These are phyloP conservation scores for Mus caroli DNA, from an alignment of 2,797 vertebrate genomes.

Conservation along the genomic window DNA sequence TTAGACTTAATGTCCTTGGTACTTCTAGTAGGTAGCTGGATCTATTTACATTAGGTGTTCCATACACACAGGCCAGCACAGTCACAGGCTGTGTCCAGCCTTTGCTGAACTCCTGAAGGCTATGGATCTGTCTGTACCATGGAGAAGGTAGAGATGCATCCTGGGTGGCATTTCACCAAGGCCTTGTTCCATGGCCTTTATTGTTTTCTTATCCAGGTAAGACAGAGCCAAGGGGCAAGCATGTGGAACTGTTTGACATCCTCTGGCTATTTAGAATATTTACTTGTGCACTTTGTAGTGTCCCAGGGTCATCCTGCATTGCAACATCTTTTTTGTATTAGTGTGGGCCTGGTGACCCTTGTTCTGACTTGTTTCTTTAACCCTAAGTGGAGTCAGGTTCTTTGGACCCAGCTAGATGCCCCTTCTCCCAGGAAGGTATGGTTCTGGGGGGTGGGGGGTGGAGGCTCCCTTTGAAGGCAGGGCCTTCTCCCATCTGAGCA, in stretches of 20 bases:
- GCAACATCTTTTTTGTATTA: not conserved
- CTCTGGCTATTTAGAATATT: constrained; percentile 57
- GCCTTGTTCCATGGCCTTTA: not conserved
- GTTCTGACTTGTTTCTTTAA: not conserved
- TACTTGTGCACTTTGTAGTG: not conserved
- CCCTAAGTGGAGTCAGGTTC: not conserved
- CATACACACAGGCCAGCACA: not conserved
- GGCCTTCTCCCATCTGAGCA: not conserved
- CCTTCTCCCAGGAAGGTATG: constrained; percentile 11
- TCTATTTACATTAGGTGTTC: not conserved
- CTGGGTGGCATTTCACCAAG: not conserved
- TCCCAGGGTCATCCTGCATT: not conserved
- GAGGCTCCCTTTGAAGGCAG: not conserved
- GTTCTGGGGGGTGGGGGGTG: not conserved
- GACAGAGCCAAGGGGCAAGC: not conserved
- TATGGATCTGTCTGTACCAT: not conserved
- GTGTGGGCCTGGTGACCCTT: not conserved
- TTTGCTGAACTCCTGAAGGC: not conserved
- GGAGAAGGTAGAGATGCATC: constrained; percentile 1
- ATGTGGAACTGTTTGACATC: constrained; percentile 30
- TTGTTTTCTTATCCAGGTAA: constrained; percentile 65
- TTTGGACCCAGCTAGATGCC: not conserved
- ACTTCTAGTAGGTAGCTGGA: not conserved
- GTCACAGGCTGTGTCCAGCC: not conserved
- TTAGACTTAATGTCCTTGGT: not conserved